A percentile compares a stretch with the other conserved stretches of the same genome.
Evolutionary conservation across 2,113 vertebrate species (phyloP).

Genomic region (Spea multiplicata): DNA sequence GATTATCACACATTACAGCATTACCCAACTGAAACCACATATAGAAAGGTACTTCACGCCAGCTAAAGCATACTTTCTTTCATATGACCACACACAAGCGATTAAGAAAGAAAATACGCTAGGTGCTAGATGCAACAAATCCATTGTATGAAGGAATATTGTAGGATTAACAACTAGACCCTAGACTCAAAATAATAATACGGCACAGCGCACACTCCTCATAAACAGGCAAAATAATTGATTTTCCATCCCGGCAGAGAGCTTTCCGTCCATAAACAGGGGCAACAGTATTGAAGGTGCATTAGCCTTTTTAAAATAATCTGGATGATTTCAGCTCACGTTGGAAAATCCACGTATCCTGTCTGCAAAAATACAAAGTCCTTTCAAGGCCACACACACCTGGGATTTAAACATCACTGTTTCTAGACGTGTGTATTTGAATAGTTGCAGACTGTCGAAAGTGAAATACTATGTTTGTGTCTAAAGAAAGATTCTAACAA

Average conservation of each 20-base stretch:
- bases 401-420: neutral
- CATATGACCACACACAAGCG: neutral
- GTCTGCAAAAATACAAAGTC: conserved; percentile 9
- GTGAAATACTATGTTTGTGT: neutral
- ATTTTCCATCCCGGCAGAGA: conserved; percentile 17
- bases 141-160: neutral
- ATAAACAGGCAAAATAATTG: conserved; percentile 23
- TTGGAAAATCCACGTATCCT: conserved; percentile 27
- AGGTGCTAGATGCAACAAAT: neutral
- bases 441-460: neutral
- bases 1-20: no score
- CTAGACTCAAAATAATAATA: conserved; percentile 2
- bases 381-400: conserved; percentile 17
- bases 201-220: neutral
- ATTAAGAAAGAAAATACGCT: neutral
- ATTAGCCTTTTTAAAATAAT: conserved; percentile 30
- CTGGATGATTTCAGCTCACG: conserved; percentile 37
- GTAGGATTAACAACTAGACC: neutral
- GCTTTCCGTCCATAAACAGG: conserved; percentile 19
- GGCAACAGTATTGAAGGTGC: neutral
- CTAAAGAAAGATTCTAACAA: neutral
- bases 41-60: no score
- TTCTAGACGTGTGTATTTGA: neutral
- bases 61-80: neutral
- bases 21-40: no score